A percentile compares a stretch with the other conserved stretches of the same genome.
phyloP scores from a whole-genome alignment of 2,888 invertebrate genomes.

The Callimorpha dominula region DNA sequence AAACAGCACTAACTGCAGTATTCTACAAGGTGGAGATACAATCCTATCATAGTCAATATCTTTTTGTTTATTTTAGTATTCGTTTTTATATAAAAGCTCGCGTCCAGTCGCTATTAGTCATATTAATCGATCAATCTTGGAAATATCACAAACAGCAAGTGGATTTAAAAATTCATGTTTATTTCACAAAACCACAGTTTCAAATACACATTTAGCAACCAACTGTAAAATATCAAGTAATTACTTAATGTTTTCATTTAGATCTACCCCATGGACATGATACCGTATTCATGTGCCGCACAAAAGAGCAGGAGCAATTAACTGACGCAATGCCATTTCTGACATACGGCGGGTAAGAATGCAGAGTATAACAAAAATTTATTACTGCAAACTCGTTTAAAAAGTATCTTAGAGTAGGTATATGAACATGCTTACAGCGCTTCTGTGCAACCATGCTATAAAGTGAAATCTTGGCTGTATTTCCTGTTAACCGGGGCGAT shows the following conservation, averaged over 20 bases:
- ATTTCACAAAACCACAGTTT: slow-evolving; percentile 9
- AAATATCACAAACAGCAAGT: not conserved
- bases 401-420: not conserved
- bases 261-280: slow-evolving; percentile 29
- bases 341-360: slow-evolving; percentile 26
- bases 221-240: slow-evolving; percentile 32
- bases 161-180: not conserved
- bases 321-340: slow-evolving; percentile 42
- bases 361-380: not conserved
- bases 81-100: too few species aligned
- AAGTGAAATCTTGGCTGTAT: too few species aligned
- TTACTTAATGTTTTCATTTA: slow-evolving; percentile 46
- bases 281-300: slow-evolving; percentile 41
- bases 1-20: too few species aligned
- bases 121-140: not conserved
- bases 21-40: too few species aligned
- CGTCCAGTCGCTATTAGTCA: too few species aligned
- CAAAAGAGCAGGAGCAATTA: slow-evolving; percentile 43
- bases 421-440: too few species aligned
- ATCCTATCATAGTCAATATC: too few species aligned
- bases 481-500: too few species aligned
- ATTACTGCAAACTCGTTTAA: not conserved
- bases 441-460: too few species aligned
- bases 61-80: too few species aligned
- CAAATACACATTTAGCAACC: not conserved